A percentile compares a stretch with the other conserved stretches of the same genome.
Conservation (phyloP, 2,113 vertebrate species). For the Periophthalmus modestus region DNA sequence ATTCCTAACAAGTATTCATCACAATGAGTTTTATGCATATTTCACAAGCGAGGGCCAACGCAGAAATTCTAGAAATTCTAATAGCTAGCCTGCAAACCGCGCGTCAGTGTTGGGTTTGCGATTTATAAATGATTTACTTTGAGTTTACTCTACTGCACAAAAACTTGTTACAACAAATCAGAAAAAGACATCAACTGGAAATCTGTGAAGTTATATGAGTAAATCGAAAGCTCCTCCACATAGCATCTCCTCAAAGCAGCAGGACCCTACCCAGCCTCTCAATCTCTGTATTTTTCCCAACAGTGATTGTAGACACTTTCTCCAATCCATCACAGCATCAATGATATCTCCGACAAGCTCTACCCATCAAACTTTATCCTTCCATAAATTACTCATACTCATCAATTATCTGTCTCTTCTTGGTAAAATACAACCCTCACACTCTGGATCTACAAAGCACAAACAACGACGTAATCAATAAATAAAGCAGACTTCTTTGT, state of each 20-base stretch:
- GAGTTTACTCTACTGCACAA: not conserved
- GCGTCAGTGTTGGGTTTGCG: too few relatives aligned
- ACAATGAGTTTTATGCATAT: too few relatives aligned
- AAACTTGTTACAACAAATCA: not conserved
- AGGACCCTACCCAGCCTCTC: not conserved
- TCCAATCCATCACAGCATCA: not conserved
- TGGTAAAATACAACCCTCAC: not conserved
- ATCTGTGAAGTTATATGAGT: not conserved
- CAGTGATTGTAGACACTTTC: not conserved
- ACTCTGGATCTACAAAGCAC: not conserved
- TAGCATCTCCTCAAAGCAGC: not conserved
- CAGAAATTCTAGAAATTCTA: too few relatives aligned
- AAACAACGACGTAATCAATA: slow-evolving; percentile 5
- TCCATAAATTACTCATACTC: not conserved
- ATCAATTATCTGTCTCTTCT: not conserved
- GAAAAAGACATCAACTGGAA: not conserved
- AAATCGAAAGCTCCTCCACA: not conserved
- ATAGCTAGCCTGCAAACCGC: too few relatives aligned
- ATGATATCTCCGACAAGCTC: not conserved
- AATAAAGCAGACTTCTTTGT: slow-evolving; percentile 16
- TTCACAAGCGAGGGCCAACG: too few relatives aligned
- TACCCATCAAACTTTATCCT: not conserved
- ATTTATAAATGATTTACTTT: too few relatives aligned
- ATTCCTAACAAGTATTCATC: too few relatives aligned
- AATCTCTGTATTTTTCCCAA: not conserved